These are phyloP conservation scores for Xanthia togata DNA, from an alignment of 2,888 invertebrate genomes.

Conservation along the genomic window DNA sequence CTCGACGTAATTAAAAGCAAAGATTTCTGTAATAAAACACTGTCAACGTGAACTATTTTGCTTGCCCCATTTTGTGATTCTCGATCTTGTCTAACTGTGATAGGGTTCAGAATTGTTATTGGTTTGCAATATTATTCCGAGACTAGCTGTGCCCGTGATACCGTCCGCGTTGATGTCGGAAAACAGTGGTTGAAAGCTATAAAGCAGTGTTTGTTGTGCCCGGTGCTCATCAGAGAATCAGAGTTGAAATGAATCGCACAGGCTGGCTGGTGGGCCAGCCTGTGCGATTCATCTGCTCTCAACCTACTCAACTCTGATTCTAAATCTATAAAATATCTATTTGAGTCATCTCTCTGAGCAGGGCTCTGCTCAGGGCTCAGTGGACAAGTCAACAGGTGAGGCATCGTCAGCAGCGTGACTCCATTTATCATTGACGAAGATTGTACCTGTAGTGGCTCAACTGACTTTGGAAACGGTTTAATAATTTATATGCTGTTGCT, in stretches of 20 bases:
- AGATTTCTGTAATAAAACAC: slow-evolving; percentile 60
- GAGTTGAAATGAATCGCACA: neutral
- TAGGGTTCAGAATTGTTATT: slow-evolving; percentile 28
- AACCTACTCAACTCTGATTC: too few relatives aligned
- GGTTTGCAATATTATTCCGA: slow-evolving; percentile 26
- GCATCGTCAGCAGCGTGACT: neutral
- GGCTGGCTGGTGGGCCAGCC: too few relatives aligned
- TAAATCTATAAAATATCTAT: too few relatives aligned
- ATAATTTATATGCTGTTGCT: neutral
- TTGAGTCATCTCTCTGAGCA: too few relatives aligned
- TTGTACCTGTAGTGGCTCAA: neutral
- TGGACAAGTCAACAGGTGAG: neutral
- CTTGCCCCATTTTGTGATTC: neutral
- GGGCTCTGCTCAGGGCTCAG: neutral
- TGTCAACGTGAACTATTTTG: slow-evolving; percentile 53
- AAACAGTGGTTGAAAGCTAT: slow-evolving; percentile 26
- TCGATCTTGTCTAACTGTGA: slow-evolving; percentile 14
- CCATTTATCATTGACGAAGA: neutral
- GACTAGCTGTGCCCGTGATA: slow-evolving; percentile 35
- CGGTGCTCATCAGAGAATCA: neutral
- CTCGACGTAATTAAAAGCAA: slow-evolving; percentile 56
- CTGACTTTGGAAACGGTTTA: neutral
- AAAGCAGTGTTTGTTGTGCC: neutral
- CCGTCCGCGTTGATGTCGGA: slow-evolving; percentile 3
- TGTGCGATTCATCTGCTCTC: too few relatives aligned